Base-by-base conservation (phyloP, 2,888 invertebrate species). In the Drosophila hamatofila region DNA sequence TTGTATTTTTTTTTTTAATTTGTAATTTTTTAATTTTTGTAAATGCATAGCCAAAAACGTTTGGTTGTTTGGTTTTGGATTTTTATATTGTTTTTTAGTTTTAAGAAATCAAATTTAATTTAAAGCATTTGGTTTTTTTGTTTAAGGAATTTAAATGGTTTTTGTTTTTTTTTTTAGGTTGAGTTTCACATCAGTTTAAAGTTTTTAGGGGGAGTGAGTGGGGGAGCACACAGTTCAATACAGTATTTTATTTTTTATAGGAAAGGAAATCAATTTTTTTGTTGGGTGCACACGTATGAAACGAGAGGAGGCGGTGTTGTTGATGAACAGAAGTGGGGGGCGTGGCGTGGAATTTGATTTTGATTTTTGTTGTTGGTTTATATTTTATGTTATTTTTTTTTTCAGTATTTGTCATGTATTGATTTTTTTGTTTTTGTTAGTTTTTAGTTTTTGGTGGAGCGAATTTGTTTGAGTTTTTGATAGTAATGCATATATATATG, bases 21-120 rank as follows among this genome's bases (percentile, higher is more conserved):
- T 48, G 27, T n/a, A 27, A 59, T 54, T 68, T 54, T 42, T 42
- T 12, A 21, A 42, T 21, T 42, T 9, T 55, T 59, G 35, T 72
- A 63, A 51, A 62, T 75, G 71, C 73, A 70, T 70, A 42, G 79
- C 65, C 80, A 68, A 75, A 77, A 76, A 77, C 71, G 64, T 75
- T 72, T 75, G 66, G 72, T 80, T 76, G 62, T 73, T 86, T 70
- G 68, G 71, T 82, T 81, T 76, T 71, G 70, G 63, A 66, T 62
- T 70, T 51, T 60, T 55, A 59, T 55, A 55, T 75, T 79, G 30
- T 12, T 54, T 52, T 25, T 71, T 46, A 67, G 61, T 80, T 78
- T 69, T 64, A 67, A 68, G 78, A 83, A 80, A 83, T 88, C 72
- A 75, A 78, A 76, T 85, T 84, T 82, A 76, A 73, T 78, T 77